phyloP scores from a whole-genome alignment of 2,113 vertebrate genomes.

The Albula goreensis region DNA sequence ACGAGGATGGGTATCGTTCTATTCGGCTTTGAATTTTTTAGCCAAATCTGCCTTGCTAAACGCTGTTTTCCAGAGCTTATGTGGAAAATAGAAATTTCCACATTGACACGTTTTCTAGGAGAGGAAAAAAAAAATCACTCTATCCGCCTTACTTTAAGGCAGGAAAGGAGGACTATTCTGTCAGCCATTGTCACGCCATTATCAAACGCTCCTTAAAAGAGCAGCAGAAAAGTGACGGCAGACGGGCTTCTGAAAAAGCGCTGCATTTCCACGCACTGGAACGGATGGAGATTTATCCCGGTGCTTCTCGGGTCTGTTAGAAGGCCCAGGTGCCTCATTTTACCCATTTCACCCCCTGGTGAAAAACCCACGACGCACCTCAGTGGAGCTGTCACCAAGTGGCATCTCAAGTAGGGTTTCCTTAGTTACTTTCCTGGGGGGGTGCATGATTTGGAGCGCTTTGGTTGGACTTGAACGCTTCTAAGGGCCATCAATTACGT shows the following conservation, averaged over 20 bases:
- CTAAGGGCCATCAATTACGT: too few species aligned
- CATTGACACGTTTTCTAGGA: not conserved
- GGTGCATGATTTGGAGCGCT: too few species aligned
- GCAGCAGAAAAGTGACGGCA: slow-evolving; percentile 1
- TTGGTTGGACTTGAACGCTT: too few species aligned
- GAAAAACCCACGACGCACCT: too few species aligned
- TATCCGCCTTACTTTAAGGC: not conserved
- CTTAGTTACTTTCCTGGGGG: too few species aligned
- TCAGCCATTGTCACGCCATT: not conserved
- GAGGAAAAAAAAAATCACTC: not conserved
- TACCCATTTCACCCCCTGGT: not conserved
- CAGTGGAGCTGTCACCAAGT: too few species aligned
- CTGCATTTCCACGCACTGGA: not conserved
- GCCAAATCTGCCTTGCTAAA: not conserved
- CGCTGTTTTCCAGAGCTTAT: not conserved
- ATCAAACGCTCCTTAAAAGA: not conserved
- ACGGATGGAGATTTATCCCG: not conserved
- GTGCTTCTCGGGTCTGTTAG: not conserved
- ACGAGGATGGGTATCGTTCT: not conserved
- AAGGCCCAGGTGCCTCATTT: not conserved
- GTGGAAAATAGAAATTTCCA: not conserved
- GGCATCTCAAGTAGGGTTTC: too few species aligned
- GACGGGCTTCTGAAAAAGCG: not conserved
- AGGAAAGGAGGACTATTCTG: not conserved
- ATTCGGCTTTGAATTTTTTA: not conserved